Percentiles rank a stretch among this genome's conserved stretches.
Evolutionary conservation across 1,140 invertebrate genomes (phyloP).

Genomic region (Scaptomyza pallida): DNA sequence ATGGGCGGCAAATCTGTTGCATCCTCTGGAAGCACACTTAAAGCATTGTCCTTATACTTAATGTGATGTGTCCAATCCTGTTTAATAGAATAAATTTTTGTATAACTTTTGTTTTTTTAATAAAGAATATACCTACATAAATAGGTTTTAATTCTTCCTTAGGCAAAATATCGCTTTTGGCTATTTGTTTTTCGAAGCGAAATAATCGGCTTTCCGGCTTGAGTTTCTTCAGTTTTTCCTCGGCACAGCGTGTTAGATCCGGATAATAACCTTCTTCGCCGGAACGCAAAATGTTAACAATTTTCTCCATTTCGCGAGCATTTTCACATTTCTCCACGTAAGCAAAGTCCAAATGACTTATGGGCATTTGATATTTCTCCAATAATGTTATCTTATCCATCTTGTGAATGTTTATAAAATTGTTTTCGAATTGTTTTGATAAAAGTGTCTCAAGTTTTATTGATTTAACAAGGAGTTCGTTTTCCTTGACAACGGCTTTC

Average conservation of each 20-base stretch:
- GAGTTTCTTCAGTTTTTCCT: constrained; percentile 85
- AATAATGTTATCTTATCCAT: constrained; percentile 81
- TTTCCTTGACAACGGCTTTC: constrained; percentile 21
- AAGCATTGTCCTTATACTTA: constrained; percentile 82
- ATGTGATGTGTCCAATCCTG: constrained; percentile 85
- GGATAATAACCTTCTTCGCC: constrained; percentile 89
- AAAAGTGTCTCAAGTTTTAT: constrained; percentile 22
- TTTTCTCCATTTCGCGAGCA: constrained; percentile 86
- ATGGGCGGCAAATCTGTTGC: constrained; percentile 55
- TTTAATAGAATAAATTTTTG: not conserved
- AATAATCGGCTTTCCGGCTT: constrained; percentile 86
- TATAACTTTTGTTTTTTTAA: no score
- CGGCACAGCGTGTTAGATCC: constrained; percentile 85
- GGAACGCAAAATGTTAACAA: constrained; percentile 86
- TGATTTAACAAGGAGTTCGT: constrained; percentile 22
- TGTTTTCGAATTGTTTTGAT: constrained; percentile 15
- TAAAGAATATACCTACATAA: constrained; percentile 45
- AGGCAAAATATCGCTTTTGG: constrained; percentile 43
- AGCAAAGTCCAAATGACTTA: constrained; percentile 86
- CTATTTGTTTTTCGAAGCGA: constrained; percentile 84
- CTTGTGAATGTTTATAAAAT: constrained; percentile 1
- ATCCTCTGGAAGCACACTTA: constrained; percentile 69
- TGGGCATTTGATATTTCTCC: constrained; percentile 86
- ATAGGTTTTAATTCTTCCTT: constrained; percentile 81
- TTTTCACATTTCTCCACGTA: constrained; percentile 86